These are phyloP conservation scores for Gisinianus flammeolus DNA, from an alignment of 2,888 invertebrate genomes.

Conservation along the genomic window DNA sequence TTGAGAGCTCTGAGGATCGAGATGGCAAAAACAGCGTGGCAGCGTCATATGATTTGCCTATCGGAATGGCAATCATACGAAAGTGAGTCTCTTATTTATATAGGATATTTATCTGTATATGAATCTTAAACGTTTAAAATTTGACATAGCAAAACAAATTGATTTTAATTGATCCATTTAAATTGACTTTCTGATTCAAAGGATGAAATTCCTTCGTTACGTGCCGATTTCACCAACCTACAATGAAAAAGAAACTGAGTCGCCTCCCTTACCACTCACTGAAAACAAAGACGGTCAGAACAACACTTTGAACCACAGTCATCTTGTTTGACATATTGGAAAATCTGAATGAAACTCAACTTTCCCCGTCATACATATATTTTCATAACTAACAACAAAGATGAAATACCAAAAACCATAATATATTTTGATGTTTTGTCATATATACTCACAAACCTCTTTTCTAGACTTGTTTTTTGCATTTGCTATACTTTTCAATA, in stretches of 20 bases:
- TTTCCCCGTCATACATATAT: neutral
- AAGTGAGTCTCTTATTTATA: constrained; percentile 39
- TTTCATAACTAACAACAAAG: too few relatives aligned
- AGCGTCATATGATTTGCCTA: constrained; percentile 51
- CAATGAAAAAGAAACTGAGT: neutral
- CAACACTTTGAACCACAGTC: neutral
- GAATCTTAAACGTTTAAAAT: neutral
- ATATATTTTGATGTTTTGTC: too few relatives aligned
- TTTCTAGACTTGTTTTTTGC: too few relatives aligned
- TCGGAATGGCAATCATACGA: constrained; percentile 48
- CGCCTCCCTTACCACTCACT: too few relatives aligned
- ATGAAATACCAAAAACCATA: too few relatives aligned
- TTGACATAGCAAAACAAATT: too few relatives aligned
- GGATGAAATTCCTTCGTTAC: constrained; percentile 43
- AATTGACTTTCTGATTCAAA: constrained; percentile 25
- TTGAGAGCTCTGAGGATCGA: constrained; percentile 67
- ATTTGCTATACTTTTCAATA: too few relatives aligned
- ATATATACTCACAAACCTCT: too few relatives aligned
- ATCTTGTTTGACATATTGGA: neutral
- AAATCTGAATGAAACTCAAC: neutral
- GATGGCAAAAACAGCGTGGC: constrained; percentile 23
- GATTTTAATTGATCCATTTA: too few relatives aligned
- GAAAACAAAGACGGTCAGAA: too few relatives aligned
- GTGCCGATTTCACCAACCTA: constrained; percentile 55
- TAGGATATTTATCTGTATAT: neutral